These are phyloP conservation scores for Daubentonia madagascariensis DNA, from an alignment of 2,113 vertebrate species.

Conservation along the genomic window DNA sequence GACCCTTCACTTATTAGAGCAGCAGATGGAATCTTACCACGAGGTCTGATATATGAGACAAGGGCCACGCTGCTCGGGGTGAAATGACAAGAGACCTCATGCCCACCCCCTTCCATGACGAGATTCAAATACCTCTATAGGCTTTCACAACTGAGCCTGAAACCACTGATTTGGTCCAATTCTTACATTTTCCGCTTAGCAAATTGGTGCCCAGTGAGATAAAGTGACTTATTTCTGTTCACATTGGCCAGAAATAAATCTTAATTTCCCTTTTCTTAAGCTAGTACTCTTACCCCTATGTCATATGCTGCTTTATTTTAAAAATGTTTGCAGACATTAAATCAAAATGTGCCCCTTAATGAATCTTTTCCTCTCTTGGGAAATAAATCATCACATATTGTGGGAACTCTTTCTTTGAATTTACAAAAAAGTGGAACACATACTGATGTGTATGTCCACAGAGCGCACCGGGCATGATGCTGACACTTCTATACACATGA, in stretches of 20 bases:
- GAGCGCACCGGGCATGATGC: rapidly evolving
- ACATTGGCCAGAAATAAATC: not conserved
- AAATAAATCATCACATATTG: not conserved
- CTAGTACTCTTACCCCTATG: not conserved
- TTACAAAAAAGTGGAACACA: not conserved
- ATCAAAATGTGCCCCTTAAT: not conserved
- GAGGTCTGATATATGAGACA: rapidly evolving
- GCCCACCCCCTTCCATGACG: rapidly evolving
- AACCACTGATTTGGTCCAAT: not conserved
- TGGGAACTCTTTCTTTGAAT: not conserved
- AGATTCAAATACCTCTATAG: too few relatives aligned
- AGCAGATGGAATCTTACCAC: not conserved
- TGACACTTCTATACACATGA: not conserved
- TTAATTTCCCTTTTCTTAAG: not conserved
- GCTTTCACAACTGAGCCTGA: not conserved
- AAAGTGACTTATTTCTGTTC: not conserved
- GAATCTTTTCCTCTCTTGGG: not conserved
- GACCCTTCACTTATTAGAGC: not conserved
- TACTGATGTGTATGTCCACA: too few relatives aligned
- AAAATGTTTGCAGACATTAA: not conserved
- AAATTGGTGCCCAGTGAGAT: not conserved
- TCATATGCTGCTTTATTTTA: not conserved
- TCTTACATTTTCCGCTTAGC: not conserved
- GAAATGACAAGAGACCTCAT: rapidly evolving
- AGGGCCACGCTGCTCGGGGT: rapidly evolving